Base-by-base conservation (phyloP, 35 echinoderm and acorn worm genomes). In the Lytechinus pictus region DNA sequence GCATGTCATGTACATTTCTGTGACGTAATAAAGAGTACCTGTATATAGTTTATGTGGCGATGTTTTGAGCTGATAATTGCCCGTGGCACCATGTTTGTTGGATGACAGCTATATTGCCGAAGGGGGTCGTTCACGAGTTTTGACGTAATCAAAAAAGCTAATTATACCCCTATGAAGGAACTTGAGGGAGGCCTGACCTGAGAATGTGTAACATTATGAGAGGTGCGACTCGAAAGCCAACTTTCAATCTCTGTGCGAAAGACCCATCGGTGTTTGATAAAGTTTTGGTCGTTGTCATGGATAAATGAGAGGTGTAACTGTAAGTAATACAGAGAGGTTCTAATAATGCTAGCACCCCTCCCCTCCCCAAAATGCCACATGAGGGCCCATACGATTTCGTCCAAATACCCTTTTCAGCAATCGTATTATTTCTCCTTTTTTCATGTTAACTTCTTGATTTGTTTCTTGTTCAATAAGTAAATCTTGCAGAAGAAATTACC, bases 61-160 rank as follows among this genome's bases (percentile, higher is more conserved):
- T 79, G 66, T 79, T 79, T 79, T 79, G 66, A 79, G 8, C 66
- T 24, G 66, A 79, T 79, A 79, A 79, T n/a, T 79, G 66, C 66
- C 66, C 16, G 66, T 79, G 66, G 66, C 66, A 79, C 66, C 66
- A 24, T 7, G 66, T 79, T 79, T 79, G 66, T 24, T 79, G 66
- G 66, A 79, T 79, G 66, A 79, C 66, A n/a, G 66, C 66, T 79
- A 79, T 71, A 13, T 79, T 24, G 66, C 66, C 66, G 66, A 79
- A 79, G 66, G 66, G 66, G 66, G 66, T 79, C n/a, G 66, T 79
- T 79, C 66, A 79, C 56, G 44, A 52, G 52, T 90, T 14, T 90
- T 90, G 88, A 90, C 88, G 88, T 90, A 90, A 90, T 90, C 88
- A 54, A 28, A 54, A 51, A 8, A 16, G 88, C 88, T 90, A 90